Evolutionary conservation across 2,888 invertebrate genomes (phyloP).

Genomic region (Sphinx pinastri): DNA sequence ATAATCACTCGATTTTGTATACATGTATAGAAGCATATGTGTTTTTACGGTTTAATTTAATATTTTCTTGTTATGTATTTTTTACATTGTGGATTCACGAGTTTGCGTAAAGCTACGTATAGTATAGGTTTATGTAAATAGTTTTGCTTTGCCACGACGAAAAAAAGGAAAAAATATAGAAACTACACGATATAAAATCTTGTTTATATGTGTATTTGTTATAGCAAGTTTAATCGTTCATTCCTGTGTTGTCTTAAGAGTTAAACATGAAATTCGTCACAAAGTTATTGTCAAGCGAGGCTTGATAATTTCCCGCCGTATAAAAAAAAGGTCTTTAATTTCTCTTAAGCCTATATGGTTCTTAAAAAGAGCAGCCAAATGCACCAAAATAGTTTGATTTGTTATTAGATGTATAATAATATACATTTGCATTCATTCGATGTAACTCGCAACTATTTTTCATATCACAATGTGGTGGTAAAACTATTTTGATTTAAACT

Average conservation of each 20-base stretch:
- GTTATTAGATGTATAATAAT: constrained; percentile 3
- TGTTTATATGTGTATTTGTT: constrained; percentile 36
- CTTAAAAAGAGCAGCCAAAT: constrained; percentile 4
- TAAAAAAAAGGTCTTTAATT: not conserved
- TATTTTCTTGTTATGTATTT: constrained; percentile 50
- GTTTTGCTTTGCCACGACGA: constrained; percentile 59
- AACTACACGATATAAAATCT: constrained; percentile 52
- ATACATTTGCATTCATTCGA: constrained; percentile 24
- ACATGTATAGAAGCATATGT: constrained; percentile 60
- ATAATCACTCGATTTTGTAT: constrained; percentile 55
- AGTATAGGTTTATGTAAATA: constrained; percentile 76
- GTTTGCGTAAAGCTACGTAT: constrained; percentile 62
- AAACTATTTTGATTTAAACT: constrained; percentile 40
- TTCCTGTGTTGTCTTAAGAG: constrained; percentile 23
- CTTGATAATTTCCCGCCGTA: constrained; percentile 15
- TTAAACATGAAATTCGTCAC: constrained; percentile 32
- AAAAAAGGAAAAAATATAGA: constrained; percentile 41
- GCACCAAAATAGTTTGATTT: constrained; percentile 13
- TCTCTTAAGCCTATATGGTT: not conserved
- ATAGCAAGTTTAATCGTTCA: constrained; percentile 29
- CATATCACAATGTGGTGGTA: constrained; percentile 40
- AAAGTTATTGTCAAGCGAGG: constrained; percentile 23
- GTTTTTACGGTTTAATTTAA: constrained; percentile 58
- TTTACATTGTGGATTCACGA: constrained; percentile 54
- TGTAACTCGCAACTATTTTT: constrained; percentile 33